These are phyloP conservation scores for Habroteleia sp. DNA, from an alignment of 2,888 invertebrate species.

Conservation along the genomic window DNA sequence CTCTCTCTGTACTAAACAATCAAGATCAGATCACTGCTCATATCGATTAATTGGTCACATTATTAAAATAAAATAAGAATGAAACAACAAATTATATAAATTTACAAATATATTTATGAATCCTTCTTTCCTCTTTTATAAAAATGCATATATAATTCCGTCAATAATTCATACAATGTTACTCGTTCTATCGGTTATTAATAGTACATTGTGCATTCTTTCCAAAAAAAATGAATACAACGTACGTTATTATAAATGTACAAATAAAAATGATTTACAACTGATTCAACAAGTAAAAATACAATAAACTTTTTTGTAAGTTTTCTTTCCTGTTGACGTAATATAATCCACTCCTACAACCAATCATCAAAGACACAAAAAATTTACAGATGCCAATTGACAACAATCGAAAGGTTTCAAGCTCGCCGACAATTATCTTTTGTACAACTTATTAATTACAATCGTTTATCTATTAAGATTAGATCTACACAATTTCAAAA, in stretches of 20 bases:
- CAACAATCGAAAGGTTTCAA: constrained; percentile 46
- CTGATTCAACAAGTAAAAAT: constrained; percentile 43
- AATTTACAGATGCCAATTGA: constrained; percentile 41
- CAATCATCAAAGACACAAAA: constrained; percentile 33
- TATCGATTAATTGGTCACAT: background rate
- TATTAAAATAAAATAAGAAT: constrained; percentile 5
- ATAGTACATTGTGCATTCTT: constrained; percentile 2
- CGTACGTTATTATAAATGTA: constrained; percentile 3
- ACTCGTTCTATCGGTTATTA: constrained; percentile 5
- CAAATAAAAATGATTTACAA: constrained; percentile 33
- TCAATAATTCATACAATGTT: constrained; percentile 20
- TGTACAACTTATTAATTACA: constrained; percentile 43
- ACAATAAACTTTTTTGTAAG: constrained; percentile 16
- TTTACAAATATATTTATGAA: constrained; percentile 38
- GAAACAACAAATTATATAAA: constrained; percentile 24
- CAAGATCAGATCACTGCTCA: too few relatives aligned
- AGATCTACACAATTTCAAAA: constrained; percentile 17
- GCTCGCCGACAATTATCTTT: constrained; percentile 36
- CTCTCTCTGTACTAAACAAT: constrained; percentile 1
- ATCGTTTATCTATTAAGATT: constrained; percentile 10
- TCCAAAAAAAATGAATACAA: too few relatives aligned
- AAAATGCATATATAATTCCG: constrained; percentile 24
- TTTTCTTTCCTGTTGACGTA: constrained; percentile 2
- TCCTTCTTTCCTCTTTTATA: constrained; percentile 2
- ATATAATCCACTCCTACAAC: constrained; percentile 10